Evolutionary conservation across 1,140 invertebrate species (phyloP).

Genomic region (Heliothis virescens): DNA sequence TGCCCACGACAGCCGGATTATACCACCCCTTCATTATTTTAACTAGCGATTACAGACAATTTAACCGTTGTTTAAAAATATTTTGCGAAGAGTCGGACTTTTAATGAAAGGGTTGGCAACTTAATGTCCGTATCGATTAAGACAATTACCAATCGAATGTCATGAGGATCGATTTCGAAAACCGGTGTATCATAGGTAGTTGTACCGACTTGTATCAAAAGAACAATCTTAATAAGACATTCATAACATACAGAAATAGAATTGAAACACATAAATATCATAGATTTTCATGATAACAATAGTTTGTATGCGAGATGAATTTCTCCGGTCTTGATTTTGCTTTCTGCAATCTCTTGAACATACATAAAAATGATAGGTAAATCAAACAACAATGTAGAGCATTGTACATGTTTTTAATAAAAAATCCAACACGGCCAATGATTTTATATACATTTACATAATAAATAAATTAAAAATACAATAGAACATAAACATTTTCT

Average conservation of each 20-base stretch:
- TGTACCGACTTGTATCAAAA: not conserved
- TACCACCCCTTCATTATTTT: conserved; percentile 38
- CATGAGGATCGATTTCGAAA: not conserved
- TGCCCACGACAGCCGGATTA: conserved; percentile 34
- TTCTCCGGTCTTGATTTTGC: conserved; percentile 12
- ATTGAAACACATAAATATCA: not conserved
- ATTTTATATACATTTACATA: conserved; percentile 45
- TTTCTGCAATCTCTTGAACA: conserved; percentile 4
- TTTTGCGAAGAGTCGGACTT: conserved; percentile 11
- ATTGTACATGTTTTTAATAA: conserved; percentile 24
- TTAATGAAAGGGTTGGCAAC: not conserved
- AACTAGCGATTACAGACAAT: conserved; percentile 36
- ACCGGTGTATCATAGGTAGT: not conserved
- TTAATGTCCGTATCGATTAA: not conserved
- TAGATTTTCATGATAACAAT: conserved; percentile 10
- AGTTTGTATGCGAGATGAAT: conserved; percentile 10
- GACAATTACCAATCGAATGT: not conserved
- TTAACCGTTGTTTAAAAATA: conserved; percentile 23
- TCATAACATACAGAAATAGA: not conserved
- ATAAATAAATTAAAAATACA: conserved; percentile 49
- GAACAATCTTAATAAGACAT: not conserved
- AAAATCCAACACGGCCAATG: conserved; percentile 26
- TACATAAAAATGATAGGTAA: conserved; percentile 33
- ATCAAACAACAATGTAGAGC: conserved; percentile 35
- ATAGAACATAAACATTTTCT: conserved; percentile 47